phyloP scores from a whole-genome alignment of 1,140 invertebrate species.

The Conopomorpha cramerella region DNA sequence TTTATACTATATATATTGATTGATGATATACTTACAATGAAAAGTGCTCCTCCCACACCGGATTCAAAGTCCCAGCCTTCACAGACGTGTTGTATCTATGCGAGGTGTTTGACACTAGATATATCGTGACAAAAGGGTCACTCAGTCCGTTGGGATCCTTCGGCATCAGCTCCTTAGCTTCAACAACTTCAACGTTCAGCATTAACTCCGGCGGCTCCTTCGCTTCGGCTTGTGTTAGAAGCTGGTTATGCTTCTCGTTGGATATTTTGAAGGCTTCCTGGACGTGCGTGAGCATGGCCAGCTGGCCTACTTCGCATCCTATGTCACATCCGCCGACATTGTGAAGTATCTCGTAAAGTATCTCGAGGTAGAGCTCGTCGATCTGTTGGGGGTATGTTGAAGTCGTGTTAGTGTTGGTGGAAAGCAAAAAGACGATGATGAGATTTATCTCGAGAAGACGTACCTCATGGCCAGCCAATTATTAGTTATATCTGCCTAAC shows the following conservation, averaged over 20 bases:
- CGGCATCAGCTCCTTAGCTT: constrained; percentile 88
- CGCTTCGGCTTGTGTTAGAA: constrained; percentile 69
- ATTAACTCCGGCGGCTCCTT: constrained; percentile 90
- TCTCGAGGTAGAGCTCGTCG: constrained; percentile 90
- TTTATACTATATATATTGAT: no score
- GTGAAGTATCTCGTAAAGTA: constrained; percentile 91
- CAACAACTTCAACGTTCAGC: constrained; percentile 90
- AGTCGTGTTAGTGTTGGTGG: no score
- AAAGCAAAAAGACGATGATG: no score
- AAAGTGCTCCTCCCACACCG: constrained; percentile 96
- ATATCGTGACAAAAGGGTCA: constrained; percentile 92
- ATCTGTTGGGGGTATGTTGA: no score
- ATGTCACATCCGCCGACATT: constrained; percentile 84
- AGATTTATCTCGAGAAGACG: no score
- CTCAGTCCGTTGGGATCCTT: constrained; percentile 96
- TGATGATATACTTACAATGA: constrained; percentile 89
- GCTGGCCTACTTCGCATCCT: constrained; percentile 68
- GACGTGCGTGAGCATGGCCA: constrained; percentile 77
- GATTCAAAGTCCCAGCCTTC: constrained; percentile 86
- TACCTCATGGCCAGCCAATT: no score
- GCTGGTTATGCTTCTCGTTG: constrained; percentile 71
- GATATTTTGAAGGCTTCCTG: constrained; percentile 88
- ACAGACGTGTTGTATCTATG: constrained; percentile 88
- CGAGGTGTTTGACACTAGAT: constrained; percentile 74
- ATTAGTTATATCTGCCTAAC: no score